Evolutionary conservation across 2,113 vertebrate genomes (phyloP), one percentile per base, ranked within the genome.

Genomic region (Nothoprocta perdicaria): DNA sequence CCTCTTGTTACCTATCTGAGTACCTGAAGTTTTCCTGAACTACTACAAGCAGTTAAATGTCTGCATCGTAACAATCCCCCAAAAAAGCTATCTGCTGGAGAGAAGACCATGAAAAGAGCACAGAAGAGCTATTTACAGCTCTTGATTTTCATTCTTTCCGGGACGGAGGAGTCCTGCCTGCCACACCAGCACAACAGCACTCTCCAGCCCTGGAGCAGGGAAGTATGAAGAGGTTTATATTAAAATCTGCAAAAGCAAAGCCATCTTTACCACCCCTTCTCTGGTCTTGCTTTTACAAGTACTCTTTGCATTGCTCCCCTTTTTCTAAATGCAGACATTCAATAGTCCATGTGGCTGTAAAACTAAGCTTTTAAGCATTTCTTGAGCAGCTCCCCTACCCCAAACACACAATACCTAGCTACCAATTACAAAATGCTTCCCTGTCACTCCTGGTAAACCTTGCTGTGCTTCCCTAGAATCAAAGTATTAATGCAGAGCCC

Each of bases 391-490:
- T 73, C 9, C 33, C 16, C 33, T 6, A 31, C 2, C 60, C 33
- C 53, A 31, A 68, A 33, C 0, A 0, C 3, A 7, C 52, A 89
- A 46, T 35, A 50, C 5, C 45, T 67, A 33, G 21, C 40, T n/a
- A 68, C 31, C 48, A 27, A 73, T 55, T 1, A 48, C 29, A 21
- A 43, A 53, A 48, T 2, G 0, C n/a, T 29, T 18, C 46, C 67
- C 67, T 62, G 29, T 6, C 12, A 7, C 61, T 27, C 11, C 61
- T 8, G 14, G 45, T 2, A 1, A 65, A 67, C n/a, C n/a, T 0
- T 0, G 0, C 0, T 26, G 21, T n/a, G 35, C 38, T 26, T 27
- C 27, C 27, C 27, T 55, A 4, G 10, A 27, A 53, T 22, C 31
- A 3, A 38, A 69, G 33, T 3, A 27, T 33, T 27, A 74, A 15